A percentile compares a stretch with the other conserved stretches of the same genome.
These are phyloP conservation scores for Halcyon senegalensis DNA, from an alignment of 2,113 vertebrate species.

Conservation along the genomic window DNA sequence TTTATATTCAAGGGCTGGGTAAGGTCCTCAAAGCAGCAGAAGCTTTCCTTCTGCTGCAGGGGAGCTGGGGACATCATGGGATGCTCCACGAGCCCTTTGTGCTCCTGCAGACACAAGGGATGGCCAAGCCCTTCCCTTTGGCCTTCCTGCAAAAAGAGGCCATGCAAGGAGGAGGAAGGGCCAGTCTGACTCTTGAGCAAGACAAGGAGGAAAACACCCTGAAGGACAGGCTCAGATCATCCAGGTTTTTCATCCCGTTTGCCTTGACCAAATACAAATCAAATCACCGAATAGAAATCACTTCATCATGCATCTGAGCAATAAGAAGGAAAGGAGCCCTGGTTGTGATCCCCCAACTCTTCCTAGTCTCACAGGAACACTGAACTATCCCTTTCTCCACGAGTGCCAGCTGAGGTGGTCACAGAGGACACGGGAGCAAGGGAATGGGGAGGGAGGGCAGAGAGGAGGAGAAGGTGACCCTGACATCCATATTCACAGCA, in stretches of 20 bases:
- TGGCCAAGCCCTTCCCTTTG: neutral
- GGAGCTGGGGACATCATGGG: neutral
- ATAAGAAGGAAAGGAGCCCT: neutral
- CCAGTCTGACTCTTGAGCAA: neutral
- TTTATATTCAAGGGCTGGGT: neutral
- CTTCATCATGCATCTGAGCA: neutral
- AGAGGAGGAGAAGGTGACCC: conserved; percentile 47
- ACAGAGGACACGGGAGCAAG: neutral
- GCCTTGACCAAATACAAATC: neutral
- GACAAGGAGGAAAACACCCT: neutral
- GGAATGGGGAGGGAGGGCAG: neutral
- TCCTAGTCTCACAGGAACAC: neutral
- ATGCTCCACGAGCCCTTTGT: neutral
- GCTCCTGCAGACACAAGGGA: neutral
- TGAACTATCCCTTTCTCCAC: accelerated
- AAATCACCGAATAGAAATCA: neutral
- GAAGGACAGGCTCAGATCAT: neutral
- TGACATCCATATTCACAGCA: neutral
- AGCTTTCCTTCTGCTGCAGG: neutral
- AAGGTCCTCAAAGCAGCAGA: neutral
- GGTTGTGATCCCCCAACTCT: neutral
- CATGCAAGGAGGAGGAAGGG: neutral
- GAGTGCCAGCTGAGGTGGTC: neutral
- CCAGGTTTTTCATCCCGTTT: neutral
- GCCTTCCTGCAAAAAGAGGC: neutral